Evolutionary conservation across 2,888 invertebrate genomes (phyloP), one percentile per base, ranked within the genome.

Genomic region (Amaurobius ferox): DNA sequence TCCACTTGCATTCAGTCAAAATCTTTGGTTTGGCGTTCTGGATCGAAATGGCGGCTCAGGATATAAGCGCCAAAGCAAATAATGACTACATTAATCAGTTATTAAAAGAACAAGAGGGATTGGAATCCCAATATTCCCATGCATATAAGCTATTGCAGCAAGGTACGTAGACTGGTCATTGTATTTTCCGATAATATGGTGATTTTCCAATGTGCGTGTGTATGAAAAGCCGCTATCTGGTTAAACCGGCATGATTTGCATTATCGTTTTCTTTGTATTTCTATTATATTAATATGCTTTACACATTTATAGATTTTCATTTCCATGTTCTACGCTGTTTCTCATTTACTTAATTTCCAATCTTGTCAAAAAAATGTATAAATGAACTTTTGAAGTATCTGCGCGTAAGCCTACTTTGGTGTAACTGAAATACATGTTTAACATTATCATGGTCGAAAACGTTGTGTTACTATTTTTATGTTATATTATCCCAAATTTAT

Each of bases 41-140:
- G 32, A 72, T 9, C 76, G 83, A 83, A 83, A 83, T 83, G 83
- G 83, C 83, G 71, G 44, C 83, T 48, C 70, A 71, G 16, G 83
- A 83, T 19, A 66, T 77, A 71, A 83, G 67, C 72, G 81, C 74
- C 81, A 74, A 81, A 74, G 55, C 23, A 67, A 77, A 77, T 61
- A 83, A 72, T 83, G 83, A 72, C 66, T 77, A 72, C 66, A 7
- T 83, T 29, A 83, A 83, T 77, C 71, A 83, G 66, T 44, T 83
- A 40, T 32, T 83, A 44, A 70, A 83, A 83, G 83, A 77, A 29
- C 70, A 77, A 67, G 66, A 83, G 55, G 29, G 40, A 19, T 66
- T 83, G 44, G 77, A 66, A 23, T 16, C 72, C 16, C 81, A 83
- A 62, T 71, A 39, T 77, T n/a, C 71, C 0, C 35, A 66, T 55